Evolutionary conservation across 2,113 vertebrate species (phyloP).

Genomic region (Leuciscus idus): DNA sequence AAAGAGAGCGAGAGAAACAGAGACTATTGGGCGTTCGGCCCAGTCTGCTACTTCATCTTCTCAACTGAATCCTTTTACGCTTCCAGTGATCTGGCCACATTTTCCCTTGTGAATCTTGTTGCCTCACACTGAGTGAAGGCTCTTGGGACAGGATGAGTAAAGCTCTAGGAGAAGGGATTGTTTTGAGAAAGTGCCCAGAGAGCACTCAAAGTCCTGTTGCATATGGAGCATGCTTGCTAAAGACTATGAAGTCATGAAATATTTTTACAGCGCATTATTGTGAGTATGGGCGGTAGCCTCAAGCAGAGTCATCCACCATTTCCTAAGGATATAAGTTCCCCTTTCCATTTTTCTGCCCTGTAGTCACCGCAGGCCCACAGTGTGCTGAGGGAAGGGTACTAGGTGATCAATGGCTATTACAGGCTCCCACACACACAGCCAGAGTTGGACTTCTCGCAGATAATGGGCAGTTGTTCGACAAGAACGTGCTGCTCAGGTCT

Average conservation of each 20-base stretch:
- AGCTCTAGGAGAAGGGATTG: slow-evolving; percentile 45
- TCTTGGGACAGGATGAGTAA: slow-evolving; percentile 28
- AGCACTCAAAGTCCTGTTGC: slow-evolving; percentile 3
- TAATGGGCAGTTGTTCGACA: slow-evolving; percentile 84
- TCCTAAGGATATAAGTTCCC: not conserved
- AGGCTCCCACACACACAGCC: slow-evolving; percentile 62
- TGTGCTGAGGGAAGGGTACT: slow-evolving; percentile 42
- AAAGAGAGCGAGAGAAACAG: slow-evolving; percentile 62
- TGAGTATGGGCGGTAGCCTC: not conserved
- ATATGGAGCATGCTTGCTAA: slow-evolving; percentile 1
- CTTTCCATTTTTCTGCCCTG: not conserved
- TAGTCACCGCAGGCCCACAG: slow-evolving; percentile 20
- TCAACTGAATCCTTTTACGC: slow-evolving; percentile 61
- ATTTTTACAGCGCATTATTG: not conserved
- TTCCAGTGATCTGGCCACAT: slow-evolving; percentile 46
- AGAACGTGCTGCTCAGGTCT: slow-evolving; percentile 74
- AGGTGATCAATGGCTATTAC: slow-evolving; percentile 70
- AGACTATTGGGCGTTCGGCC: slow-evolving; percentile 62
- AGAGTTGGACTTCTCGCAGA: slow-evolving; percentile 83
- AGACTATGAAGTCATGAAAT: not conserved
- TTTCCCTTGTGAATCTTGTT: slow-evolving; percentile 36
- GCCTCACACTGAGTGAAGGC: slow-evolving; percentile 22
- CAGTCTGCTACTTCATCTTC: slow-evolving; percentile 70
- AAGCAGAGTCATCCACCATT: not conserved
- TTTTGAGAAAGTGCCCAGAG: slow-evolving; percentile 39